Conservation (phyloP, 37 sponge, comb jelly and placozoan species). For the Eunapius fragilis region DNA sequence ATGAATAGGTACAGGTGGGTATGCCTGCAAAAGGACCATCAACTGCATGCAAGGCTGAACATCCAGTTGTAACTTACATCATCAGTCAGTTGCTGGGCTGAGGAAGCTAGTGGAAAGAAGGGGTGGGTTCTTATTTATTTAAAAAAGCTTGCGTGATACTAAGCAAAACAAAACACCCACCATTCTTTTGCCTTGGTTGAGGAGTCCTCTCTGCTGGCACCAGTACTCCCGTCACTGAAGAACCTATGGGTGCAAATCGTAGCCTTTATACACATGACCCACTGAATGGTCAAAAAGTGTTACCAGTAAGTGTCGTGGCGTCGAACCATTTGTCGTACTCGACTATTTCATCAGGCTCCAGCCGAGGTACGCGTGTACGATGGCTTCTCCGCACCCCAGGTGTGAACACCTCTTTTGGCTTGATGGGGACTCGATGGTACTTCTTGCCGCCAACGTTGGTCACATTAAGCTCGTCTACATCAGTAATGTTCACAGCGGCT, state of each 20-base stretch:
- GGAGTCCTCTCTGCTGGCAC: background rate
- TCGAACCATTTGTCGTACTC: background rate
- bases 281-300: background rate
- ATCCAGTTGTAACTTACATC: background rate
- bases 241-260: background rate
- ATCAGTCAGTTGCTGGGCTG: background rate
- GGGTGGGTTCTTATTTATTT: background rate
- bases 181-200: background rate
- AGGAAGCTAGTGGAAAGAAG: background rate
- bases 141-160: background rate
- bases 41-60: background rate
- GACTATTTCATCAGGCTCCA: background rate
- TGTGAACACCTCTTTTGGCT: too few species aligned
- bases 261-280: background rate
- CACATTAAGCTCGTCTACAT: too few species aligned
- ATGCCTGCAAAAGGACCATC: background rate
- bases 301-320: background rate
- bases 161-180: background rate
- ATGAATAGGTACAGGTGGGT: background rate
- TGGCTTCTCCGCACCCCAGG: background rate
- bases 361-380: background rate
- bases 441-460: too few species aligned
- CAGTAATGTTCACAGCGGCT: too few species aligned
- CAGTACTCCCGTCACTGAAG: background rate
- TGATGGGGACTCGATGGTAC: too few species aligned